Evolutionary conservation across 2,797 vertebrate genomes (phyloP).

Genomic region (Hapalemur alaotrensis): DNA sequence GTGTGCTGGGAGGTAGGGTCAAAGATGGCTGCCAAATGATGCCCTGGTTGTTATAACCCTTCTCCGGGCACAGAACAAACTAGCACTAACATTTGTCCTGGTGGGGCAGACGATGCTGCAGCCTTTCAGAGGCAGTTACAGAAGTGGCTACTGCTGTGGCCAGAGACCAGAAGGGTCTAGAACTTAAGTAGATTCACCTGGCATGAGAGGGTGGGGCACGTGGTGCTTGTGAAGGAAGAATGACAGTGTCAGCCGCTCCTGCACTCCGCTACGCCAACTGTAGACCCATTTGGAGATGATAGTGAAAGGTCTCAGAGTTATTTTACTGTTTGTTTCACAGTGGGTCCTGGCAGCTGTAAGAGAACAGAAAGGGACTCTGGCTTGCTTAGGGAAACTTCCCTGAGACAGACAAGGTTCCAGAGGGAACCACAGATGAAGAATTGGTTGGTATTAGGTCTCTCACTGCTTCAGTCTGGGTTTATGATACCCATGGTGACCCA

Average conservation of each 20-base stretch:
- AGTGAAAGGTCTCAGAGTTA: neutral
- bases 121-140: neutral
- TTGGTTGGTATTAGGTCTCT: neutral
- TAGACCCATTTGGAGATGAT: neutral
- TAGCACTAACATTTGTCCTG: too few species aligned
- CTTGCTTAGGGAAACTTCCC: neutral
- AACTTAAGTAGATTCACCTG: neutral
- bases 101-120: neutral
- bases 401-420: neutral
- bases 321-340: neutral
- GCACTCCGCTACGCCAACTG: accelerated
- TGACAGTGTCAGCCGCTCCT: neutral
- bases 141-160: neutral
- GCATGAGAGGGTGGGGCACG: too few species aligned
- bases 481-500: neutral
- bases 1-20: neutral
- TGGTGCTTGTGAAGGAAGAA: accelerated
- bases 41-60: neutral
- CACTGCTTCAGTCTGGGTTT: neutral
- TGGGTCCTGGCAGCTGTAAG: neutral
- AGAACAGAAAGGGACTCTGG: neutral
- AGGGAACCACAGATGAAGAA: neutral
- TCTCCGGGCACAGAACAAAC: neutral
- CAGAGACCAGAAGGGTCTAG: neutral
- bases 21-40: neutral